A percentile compares a stretch with the other conserved stretches of the same genome.
Evolutionary conservation across 2,888 invertebrate genomes (phyloP).

Genomic region (Agriopis marginaria): DNA sequence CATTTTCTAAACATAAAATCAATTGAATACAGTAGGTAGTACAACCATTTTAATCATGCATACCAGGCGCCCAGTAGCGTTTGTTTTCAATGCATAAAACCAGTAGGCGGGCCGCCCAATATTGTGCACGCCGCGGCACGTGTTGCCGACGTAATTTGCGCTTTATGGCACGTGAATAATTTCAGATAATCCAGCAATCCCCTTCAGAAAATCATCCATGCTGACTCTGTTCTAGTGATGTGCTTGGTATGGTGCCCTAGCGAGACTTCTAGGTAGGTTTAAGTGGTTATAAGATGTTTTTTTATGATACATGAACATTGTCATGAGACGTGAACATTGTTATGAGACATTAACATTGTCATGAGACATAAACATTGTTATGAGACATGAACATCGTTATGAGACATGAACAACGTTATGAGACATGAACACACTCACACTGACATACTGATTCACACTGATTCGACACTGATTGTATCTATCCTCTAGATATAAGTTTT

Average conservation of each 20-base stretch:
- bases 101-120: constrained; percentile 63
- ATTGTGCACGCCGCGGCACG: constrained; percentile 74
- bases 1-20: too few species aligned
- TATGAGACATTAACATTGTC: too few species aligned
- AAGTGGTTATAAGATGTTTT: too few species aligned
- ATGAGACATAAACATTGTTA: too few species aligned
- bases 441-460: too few species aligned
- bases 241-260: not conserved
- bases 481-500: too few species aligned
- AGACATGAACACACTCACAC: too few species aligned
- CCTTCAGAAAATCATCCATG: constrained; percentile 29
- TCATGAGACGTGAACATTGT: too few species aligned
- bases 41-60: constrained; percentile 20
- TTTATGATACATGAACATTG: too few species aligned
- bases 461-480: too few species aligned
- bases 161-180: constrained; percentile 84
- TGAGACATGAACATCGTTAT: too few species aligned
- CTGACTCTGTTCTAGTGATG: constrained; percentile 34
- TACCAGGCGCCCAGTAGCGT: constrained; percentile 57
- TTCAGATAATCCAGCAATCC: constrained; percentile 70
- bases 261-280: not conserved
- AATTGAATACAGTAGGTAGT: not conserved
- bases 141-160: constrained; percentile 78
- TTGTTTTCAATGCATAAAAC: constrained; percentile 65
- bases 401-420: too few species aligned